Evolutionary conservation across 2,797 vertebrate species (phyloP).

Genomic region (Anisognathus igniventris): DNA sequence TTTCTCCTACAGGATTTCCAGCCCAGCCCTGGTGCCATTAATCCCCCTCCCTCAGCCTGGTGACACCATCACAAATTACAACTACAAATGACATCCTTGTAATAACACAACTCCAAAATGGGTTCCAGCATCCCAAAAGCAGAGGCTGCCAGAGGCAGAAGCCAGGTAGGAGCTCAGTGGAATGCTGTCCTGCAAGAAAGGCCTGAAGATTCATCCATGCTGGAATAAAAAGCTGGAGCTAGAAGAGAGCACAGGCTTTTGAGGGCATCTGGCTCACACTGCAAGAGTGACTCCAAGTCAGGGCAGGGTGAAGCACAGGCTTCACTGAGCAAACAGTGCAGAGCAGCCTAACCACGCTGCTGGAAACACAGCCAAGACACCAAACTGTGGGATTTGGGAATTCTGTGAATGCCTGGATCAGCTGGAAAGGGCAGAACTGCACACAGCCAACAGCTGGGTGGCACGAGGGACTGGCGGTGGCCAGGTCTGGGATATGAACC

Average conservation of each 20-base stretch:
- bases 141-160: not conserved
- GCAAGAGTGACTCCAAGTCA: not conserved
- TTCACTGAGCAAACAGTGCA: not conserved
- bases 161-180: not conserved
- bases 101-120: not conserved
- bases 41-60: not conserved
- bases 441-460: not conserved
- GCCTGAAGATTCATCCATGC: not conserved
- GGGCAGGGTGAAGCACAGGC: not conserved
- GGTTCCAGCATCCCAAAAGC: not conserved
- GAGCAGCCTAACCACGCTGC: not conserved
- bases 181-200: not conserved
- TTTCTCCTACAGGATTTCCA: not conserved
- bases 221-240: not conserved
- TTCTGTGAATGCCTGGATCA: not conserved
- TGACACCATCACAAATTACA: not conserved
- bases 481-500: not conserved
- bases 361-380: not conserved
- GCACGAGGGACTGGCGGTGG: not conserved
- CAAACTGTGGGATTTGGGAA: not conserved
- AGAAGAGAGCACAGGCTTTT: not conserved
- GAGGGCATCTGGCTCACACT: not conserved
- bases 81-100: not conserved
- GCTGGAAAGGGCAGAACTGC: not conserved
- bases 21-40: not conserved